Conservation (phyloP, 1,140 invertebrate genomes). For the Drosophila pachea region DNA sequence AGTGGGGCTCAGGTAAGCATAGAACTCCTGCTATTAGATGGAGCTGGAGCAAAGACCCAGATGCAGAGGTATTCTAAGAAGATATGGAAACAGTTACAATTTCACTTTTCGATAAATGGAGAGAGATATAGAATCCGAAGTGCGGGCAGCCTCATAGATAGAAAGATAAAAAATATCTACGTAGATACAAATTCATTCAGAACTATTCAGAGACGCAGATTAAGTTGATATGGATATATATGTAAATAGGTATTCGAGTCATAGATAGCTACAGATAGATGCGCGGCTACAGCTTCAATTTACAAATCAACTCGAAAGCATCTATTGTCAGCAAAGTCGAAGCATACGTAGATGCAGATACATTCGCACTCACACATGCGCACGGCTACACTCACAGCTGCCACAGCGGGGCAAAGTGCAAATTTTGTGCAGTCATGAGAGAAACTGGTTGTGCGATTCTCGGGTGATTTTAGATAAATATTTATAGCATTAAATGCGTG, state of each 20-base stretch:
- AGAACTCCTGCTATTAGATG: neutral
- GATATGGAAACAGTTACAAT: neutral
- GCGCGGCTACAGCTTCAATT: no score
- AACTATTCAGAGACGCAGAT: slow-evolving; percentile 40
- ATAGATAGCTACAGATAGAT: no score
- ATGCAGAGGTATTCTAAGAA: neutral
- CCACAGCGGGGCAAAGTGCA: slow-evolving; percentile 5
- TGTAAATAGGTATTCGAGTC: no score
- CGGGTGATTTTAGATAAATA: slow-evolving; percentile 51
- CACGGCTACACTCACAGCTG: slow-evolving; percentile 3
- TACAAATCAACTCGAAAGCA: no score
- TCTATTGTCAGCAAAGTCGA: no score
- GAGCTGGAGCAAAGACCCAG: neutral
- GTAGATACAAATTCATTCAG: slow-evolving; percentile 3
- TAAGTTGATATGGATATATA: no score
- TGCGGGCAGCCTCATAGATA: neutral
- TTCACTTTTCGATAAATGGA: neutral
- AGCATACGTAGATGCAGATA: slow-evolving; percentile 21
- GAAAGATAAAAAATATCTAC: no score
- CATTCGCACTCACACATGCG: neutral
- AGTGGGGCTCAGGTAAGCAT: slow-evolving; percentile 1
- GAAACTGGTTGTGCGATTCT: slow-evolving; percentile 59
- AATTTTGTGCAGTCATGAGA: slow-evolving; percentile 39
- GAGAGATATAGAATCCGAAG: neutral
- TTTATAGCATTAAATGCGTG: slow-evolving; percentile 70